Percentiles rank a stretch among this genome's conserved stretches.
Conservation (phyloP, 2,888 invertebrate genomes). For the Phengaris arion region DNA sequence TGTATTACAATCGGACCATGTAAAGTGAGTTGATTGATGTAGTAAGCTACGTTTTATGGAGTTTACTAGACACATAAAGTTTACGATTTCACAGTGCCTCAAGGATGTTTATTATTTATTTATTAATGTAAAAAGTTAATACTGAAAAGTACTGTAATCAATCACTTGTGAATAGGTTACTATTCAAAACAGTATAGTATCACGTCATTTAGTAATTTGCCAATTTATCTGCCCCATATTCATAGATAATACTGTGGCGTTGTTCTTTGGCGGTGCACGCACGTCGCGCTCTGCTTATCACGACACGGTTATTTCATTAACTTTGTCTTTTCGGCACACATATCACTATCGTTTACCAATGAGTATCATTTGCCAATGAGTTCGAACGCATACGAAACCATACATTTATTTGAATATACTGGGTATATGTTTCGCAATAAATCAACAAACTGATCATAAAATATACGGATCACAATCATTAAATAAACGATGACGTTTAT, state of each 20-base stretch:
- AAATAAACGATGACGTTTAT: too few relatives aligned
- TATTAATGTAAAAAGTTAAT: not conserved
- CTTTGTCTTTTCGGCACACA: constrained; percentile 1
- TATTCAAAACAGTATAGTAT: not conserved
- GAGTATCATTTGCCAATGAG: not conserved
- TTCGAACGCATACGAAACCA: too few relatives aligned
- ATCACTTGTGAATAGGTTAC: not conserved
- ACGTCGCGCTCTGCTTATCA: not conserved
- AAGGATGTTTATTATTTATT: not conserved
- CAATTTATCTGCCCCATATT: constrained; percentile 26
- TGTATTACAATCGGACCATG: too few relatives aligned
- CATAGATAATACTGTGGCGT: constrained; percentile 15
- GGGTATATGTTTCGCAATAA: too few relatives aligned
- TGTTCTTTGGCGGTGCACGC: not conserved
- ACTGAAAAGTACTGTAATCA: not conserved
- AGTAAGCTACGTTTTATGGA: too few relatives aligned
- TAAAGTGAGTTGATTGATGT: too few relatives aligned
- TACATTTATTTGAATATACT: too few relatives aligned
- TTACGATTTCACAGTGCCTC: not conserved
- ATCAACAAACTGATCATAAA: too few relatives aligned
- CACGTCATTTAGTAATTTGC: constrained; percentile 11
- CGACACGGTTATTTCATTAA: constrained; percentile 20
- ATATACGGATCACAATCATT: too few relatives aligned
- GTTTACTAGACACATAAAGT: too few relatives aligned
- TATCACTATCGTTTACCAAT: not conserved